A percentile compares a stretch with the other conserved stretches of the same genome.
These are phyloP conservation scores for Melitaea cinxia DNA, from an alignment of 1,140 invertebrate species.

Conservation along the genomic window DNA sequence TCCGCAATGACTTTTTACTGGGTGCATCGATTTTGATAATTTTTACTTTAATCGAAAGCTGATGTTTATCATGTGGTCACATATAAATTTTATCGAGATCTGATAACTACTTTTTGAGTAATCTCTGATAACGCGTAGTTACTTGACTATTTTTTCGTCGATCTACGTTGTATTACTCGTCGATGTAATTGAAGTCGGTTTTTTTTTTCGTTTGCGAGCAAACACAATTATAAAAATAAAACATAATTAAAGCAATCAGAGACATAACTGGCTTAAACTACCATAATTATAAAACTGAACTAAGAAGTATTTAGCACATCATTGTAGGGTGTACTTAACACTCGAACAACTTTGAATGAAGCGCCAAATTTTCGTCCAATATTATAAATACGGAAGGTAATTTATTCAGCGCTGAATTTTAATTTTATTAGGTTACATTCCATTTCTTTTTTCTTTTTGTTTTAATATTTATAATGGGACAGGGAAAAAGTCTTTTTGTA, in stretches of 20 bases:
- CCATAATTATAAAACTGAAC: background rate
- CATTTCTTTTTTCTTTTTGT: background rate
- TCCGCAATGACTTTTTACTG: too few relatives aligned
- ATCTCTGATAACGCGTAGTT: too few relatives aligned
- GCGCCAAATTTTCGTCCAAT: background rate
- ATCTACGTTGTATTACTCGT: background rate
- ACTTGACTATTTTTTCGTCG: too few relatives aligned
- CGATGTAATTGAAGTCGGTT: background rate
- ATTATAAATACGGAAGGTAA: background rate
- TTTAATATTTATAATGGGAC: background rate
- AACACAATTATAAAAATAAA: background rate
- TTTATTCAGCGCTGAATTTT: too few relatives aligned
- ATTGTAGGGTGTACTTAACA: background rate
- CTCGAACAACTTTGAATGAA: background rate
- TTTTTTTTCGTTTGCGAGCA: too few relatives aligned
- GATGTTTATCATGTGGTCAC: too few relatives aligned
- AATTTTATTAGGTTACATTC: too few relatives aligned
- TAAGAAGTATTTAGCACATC: background rate
- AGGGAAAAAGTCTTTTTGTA: too few relatives aligned
- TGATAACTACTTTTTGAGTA: too few relatives aligned
- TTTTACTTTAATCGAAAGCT: too few relatives aligned
- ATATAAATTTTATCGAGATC: too few relatives aligned
- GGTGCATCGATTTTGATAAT: too few relatives aligned
- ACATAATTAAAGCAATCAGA: background rate
- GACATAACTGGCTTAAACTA: background rate